Conservation (phyloP, 2,888 invertebrate species). For the Synergus itoensis region DNA sequence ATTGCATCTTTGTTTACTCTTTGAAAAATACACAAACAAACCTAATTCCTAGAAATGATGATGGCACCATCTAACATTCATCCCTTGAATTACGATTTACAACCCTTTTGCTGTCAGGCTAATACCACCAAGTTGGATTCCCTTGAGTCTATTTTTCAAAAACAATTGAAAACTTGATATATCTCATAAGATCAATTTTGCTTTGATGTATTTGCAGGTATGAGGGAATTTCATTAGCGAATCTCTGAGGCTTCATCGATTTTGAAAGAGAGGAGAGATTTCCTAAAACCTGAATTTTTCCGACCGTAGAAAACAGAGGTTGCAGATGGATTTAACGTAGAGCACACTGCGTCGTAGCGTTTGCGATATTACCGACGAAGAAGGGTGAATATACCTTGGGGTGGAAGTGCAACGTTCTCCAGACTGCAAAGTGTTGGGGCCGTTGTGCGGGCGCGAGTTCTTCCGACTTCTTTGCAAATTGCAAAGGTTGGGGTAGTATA, state of each 20-base stretch:
- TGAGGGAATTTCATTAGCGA: slow-evolving; percentile 6
- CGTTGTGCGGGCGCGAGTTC: slow-evolving; percentile 35
- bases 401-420: slow-evolving; percentile 24
- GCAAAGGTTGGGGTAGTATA: slow-evolving; percentile 42
- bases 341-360: slow-evolving; percentile 1
- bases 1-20: background rate
- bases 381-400: slow-evolving; percentile 23
- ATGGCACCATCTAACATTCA: slow-evolving; percentile 12
- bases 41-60: slow-evolving; percentile 5
- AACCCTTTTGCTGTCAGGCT: background rate
- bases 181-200: background rate
- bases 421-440: slow-evolving; percentile 12
- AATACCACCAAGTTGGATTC: background rate
- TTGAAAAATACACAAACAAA: background rate
- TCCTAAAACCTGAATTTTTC: slow-evolving; percentile 25
- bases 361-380: slow-evolving; percentile 41
- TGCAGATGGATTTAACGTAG: slow-evolving; percentile 36
- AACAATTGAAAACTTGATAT: background rate
- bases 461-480: slow-evolving; percentile 38
- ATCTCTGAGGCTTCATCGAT: background rate
- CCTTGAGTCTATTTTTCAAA: background rate
- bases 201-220: background rate
- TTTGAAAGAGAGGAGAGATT: background rate
- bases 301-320: slow-evolving; percentile 32
- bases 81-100: slow-evolving; percentile 22